Conservation (phyloP, 2,888 invertebrate genomes). For the Drepanosiphum platanoidis region DNA sequence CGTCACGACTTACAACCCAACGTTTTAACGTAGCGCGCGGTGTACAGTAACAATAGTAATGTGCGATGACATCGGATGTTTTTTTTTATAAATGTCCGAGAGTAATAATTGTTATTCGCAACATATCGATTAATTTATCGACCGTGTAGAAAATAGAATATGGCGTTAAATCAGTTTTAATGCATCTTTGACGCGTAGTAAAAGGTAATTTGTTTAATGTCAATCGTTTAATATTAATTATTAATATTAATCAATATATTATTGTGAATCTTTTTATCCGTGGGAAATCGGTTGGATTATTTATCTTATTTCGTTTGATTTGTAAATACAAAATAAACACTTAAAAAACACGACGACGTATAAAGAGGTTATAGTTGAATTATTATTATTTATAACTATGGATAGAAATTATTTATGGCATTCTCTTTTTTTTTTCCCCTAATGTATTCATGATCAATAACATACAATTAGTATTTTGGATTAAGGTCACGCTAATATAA, state of each 20-base stretch:
- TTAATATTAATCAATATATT: background rate
- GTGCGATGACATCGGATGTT: background rate
- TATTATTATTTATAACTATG: background rate
- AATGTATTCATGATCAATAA: constrained; percentile 30
- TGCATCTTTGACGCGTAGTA: background rate
- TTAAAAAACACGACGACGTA: background rate
- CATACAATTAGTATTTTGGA: constrained; percentile 33
- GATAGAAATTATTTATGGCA: background rate
- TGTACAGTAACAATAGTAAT: background rate
- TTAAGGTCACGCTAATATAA: constrained; percentile 29
- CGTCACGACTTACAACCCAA: no score
- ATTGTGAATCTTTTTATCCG: no score
- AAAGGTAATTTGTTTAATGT: background rate
- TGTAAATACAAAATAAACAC: background rate
- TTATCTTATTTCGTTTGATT: no score
- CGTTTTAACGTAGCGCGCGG: no score
- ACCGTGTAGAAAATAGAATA: background rate
- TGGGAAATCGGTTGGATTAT: no score
- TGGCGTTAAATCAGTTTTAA: background rate
- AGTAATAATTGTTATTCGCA: background rate
- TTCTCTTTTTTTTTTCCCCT: constrained; percentile 44
- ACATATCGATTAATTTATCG: background rate
- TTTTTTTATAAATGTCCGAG: background rate
- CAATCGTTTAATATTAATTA: background rate
- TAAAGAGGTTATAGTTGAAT: constrained; percentile 13